Evolutionary conservation across 2,888 invertebrate species (phyloP).

Genomic region (Boloria euphrosyne): DNA sequence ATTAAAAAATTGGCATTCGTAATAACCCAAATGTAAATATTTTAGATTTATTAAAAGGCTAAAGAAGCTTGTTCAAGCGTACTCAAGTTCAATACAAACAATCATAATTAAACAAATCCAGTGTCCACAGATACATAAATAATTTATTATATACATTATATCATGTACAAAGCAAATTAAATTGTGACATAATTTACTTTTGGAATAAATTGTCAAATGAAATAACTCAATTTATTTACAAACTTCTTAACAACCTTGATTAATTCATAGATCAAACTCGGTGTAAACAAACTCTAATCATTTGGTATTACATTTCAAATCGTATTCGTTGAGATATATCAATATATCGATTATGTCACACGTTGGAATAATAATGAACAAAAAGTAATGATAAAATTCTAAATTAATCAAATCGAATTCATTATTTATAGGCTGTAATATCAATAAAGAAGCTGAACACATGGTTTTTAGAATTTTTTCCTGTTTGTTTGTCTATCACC

Average conservation of each 20-base stretch:
- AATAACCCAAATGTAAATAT: too few relatives aligned
- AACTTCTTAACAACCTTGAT: constrained; percentile 22
- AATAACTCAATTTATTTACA: constrained; percentile 23
- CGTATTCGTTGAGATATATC: constrained; percentile 6
- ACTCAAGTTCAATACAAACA: neutral
- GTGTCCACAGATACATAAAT: neutral
- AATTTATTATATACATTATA: neutral
- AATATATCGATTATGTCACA: neutral
- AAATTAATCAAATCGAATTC: too few relatives aligned
- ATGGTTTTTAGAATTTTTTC: too few relatives aligned
- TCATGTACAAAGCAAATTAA: neutral
- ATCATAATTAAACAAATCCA: neutral
- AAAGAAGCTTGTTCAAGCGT: too few relatives aligned
- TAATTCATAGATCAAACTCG: constrained; percentile 25
- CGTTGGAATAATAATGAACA: too few relatives aligned
- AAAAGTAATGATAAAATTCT: too few relatives aligned
- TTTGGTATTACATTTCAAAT: constrained; percentile 18
- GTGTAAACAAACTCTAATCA: constrained; percentile 22
- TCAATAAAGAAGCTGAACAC: too few relatives aligned
- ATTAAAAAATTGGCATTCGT: too few relatives aligned
- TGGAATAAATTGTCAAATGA: constrained; percentile 18
- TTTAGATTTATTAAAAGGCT: too few relatives aligned
- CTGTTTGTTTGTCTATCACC: too few relatives aligned
- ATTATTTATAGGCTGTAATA: too few relatives aligned
- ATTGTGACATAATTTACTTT: constrained; percentile 12